A percentile compares a stretch with the other conserved stretches of the same genome.
Evolutionary conservation across 2,797 vertebrate species (phyloP).

Genomic region (Rhabdophis nuchalis): DNA sequence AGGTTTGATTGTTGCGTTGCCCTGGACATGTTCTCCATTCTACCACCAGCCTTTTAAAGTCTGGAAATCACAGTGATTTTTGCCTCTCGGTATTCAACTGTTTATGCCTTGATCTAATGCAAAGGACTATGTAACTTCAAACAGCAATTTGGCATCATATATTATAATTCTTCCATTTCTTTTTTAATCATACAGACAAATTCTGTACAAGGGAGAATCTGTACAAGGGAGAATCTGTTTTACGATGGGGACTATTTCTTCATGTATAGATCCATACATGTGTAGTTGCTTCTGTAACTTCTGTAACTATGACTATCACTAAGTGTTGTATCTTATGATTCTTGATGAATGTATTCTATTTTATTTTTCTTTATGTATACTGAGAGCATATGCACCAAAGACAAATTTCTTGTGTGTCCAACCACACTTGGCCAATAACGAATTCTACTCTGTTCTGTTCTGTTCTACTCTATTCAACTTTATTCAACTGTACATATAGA

Average conservation of each 20-base stretch:
- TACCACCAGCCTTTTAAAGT: background rate
- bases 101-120: background rate
- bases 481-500: background rate
- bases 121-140: background rate
- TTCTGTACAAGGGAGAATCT: background rate
- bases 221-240: background rate
- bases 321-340: no score
- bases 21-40: background rate
- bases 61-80: background rate
- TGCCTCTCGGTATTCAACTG: background rate
- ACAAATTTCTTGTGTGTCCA: no score
- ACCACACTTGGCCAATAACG: no score
- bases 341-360: no score
- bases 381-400: no score
- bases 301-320: no score
- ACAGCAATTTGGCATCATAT: background rate
- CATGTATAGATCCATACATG: background rate
- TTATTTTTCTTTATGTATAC: no score
- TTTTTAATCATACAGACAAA: background rate
- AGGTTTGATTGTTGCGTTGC: background rate
- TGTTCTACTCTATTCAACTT: background rate
- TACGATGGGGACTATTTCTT: background rate
- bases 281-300: background rate
- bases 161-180: background rate
- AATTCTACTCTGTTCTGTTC: no score